These are phyloP conservation scores for Latrodectus hesperus DNA, from an alignment of 2,888 invertebrate species.

Conservation along the genomic window DNA sequence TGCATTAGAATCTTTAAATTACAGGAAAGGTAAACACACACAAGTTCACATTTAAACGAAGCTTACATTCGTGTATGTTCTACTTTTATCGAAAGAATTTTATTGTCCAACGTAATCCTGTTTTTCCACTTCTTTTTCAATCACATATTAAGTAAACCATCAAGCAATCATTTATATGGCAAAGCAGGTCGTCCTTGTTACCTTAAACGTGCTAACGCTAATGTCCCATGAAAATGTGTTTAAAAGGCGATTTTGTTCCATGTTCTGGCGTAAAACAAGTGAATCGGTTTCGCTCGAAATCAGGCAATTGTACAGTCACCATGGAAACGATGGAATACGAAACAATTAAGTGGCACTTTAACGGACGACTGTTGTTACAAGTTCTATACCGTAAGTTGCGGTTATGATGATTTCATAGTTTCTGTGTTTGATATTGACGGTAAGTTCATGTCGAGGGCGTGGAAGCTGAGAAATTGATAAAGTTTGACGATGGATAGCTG, in stretches of 20 bases:
- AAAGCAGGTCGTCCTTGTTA: conserved; percentile 34
- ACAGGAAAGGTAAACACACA: too few species aligned
- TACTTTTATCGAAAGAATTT: too few species aligned
- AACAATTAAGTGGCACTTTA: conserved; percentile 19
- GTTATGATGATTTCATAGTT: conserved; percentile 27
- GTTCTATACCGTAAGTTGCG: background rate
- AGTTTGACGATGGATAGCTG: background rate
- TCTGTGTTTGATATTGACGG: conserved; percentile 25
- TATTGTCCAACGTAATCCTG: too few species aligned
- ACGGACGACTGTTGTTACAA: conserved; percentile 6
- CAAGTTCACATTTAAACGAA: too few species aligned
- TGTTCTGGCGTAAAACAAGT: conserved; percentile 41
- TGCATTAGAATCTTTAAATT: too few species aligned
- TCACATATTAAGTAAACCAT: conserved; percentile 51
- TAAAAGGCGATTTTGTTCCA: conserved; percentile 53
- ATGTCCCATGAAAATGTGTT: conserved; percentile 52
- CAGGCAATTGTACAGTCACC: conserved; percentile 7
- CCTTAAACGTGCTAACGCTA: conserved; percentile 16
- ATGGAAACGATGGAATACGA: conserved; percentile 40
- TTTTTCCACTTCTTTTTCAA: background rate
- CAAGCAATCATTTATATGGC: conserved; percentile 36
- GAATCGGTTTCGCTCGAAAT: conserved; percentile 37
- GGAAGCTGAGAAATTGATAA: conserved; percentile 34
- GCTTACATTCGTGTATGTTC: too few species aligned
- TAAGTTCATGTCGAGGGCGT: conserved; percentile 34